Evolutionary conservation across 2,113 vertebrate genomes (phyloP), one percentile per base, ranked within the genome.

Genomic region (Proterorhinus semilunaris): DNA sequence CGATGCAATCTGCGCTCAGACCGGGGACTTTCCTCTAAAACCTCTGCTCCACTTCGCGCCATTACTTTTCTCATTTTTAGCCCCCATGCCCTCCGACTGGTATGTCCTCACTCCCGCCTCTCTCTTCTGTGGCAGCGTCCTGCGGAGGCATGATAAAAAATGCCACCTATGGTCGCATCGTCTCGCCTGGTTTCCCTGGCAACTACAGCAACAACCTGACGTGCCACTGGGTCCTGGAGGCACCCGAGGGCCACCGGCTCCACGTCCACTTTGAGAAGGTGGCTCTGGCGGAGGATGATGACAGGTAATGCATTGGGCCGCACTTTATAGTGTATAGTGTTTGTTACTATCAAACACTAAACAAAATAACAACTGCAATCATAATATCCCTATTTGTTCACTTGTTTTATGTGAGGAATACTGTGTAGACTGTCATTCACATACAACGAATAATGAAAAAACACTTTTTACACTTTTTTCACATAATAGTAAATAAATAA

Each of bases 181-280:
- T 96, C 69, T 98, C 97, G 0, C 98, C 97, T 0, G 96, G 96
- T 78, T 99, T 96, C 86, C 98, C 98, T 0, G 94, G 94, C 69
- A 99, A 97, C 92, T 99, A 99, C 89, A 99, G 96, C 94, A 98
- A 96, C 94, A 99, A 98, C 86, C 87, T 98, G 84, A 99, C 97
- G 0, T 99, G 98, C 82, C 96, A 98, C 85, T 99, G 98, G 97
- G 92, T 98, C 69, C 91, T 98, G 73, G 96, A 98, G 86, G 96
- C 96, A 0, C 95, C 95, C 0, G 72, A 90, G 3, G 92, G 90
- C 59, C 94, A 99, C 47, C 90, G 94, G 63, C 88, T 99, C 3
- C 98, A 99, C 53, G 72, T 99, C 55, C 98, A 99, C 92, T 99
- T 99, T 0, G 97, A 99, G 92, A 99, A 98, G 89, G 96, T 99